Evolutionary conservation across 2,113 vertebrate species (phyloP), one percentile per base, ranked within the genome.

Genomic region (Perognathus longimembris): DNA sequence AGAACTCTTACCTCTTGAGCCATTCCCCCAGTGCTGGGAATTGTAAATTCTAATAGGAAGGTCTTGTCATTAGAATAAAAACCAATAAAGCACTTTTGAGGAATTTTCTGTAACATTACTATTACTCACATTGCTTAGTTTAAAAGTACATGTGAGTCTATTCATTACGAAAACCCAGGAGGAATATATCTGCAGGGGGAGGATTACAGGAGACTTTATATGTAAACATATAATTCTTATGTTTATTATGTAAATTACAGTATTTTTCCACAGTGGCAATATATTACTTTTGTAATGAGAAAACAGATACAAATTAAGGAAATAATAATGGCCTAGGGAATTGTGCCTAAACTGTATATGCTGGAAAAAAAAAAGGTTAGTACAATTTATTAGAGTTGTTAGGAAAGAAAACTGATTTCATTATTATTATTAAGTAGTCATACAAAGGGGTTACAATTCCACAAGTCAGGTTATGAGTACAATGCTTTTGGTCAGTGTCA

Each of bases 261-360:
- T 63, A 24, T 85, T 73, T 45, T 28, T 18, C 40, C 22, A 30
- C 18, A 77, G 38, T 70, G 38, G 40, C 6, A 77, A 77, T 64
- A 28, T n/a, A 69, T 86, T 78, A 83, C 14, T 90, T 92, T 90
- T 64, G 10, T 63, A 90, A 54, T 67, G 67, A 78, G 57, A 76
- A 54, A 89, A 75, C 79, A 69, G 54, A 67, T 57, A 61, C 61
- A 78, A 1, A 54, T 36, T 79, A 64, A 50, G 63, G 88, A 93
- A 93, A 87, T 40, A 78, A 69, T 38, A 24, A 36, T 70, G 59
- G 50, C 26, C 34, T 85, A 50, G 42, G 77, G 78, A 70, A 78
- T n/a, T 50, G 34, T 84, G 63, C 61, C 6, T 86, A 86, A 90
- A 92, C 34, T 36, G 7, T 80, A 3, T 45, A 59, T 70, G 22